Conservation (phyloP, 2,113 vertebrate species). For the Nerophis ophidion region DNA sequence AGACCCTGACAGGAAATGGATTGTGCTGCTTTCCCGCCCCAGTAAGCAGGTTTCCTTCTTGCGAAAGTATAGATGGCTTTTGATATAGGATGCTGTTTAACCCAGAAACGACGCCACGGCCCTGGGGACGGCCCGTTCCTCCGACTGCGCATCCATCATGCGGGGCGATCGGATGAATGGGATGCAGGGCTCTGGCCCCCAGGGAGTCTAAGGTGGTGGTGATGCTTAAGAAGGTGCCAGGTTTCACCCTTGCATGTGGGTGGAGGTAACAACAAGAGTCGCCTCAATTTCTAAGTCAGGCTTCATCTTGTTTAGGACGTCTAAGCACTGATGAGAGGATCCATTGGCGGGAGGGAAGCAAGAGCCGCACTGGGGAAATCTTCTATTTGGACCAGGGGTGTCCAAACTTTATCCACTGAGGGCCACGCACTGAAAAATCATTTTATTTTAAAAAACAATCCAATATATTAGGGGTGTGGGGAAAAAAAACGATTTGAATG, state of each 20-base stretch:
- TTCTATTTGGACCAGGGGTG: constrained; percentile 55
- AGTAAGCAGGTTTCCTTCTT: constrained; percentile 62
- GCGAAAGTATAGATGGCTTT: constrained; percentile 64
- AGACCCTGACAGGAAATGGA: constrained; percentile 59
- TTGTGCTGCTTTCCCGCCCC: constrained; percentile 50
- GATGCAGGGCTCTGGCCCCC: constrained; percentile 57
- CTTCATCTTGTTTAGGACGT: constrained; percentile 49
- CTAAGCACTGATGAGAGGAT: constrained; percentile 36
- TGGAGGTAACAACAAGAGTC: constrained; percentile 51
- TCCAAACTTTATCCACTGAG: too few relatives aligned
- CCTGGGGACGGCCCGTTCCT: constrained; percentile 58
- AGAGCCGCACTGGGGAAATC: constrained; percentile 62
- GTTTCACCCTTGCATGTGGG: constrained; percentile 44
- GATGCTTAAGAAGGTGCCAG: constrained; percentile 50
- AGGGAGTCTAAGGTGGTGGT: constrained; percentile 31
- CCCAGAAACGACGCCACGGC: constrained; percentile 60
- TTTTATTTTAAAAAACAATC: too few relatives aligned
- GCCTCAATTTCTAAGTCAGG: constrained; percentile 53
- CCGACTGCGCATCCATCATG: constrained; percentile 66
- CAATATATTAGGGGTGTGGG: too few relatives aligned
- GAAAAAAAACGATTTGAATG: too few relatives aligned
- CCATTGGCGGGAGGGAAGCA: constrained; percentile 40
- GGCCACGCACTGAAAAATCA: too few relatives aligned
- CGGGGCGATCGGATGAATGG: constrained; percentile 59
- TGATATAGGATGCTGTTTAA: constrained; percentile 69